Evolutionary conservation across 2,797 vertebrate genomes (phyloP), one percentile per base, ranked within the genome.

Genomic region (Hoplostethus mediterraneus): DNA sequence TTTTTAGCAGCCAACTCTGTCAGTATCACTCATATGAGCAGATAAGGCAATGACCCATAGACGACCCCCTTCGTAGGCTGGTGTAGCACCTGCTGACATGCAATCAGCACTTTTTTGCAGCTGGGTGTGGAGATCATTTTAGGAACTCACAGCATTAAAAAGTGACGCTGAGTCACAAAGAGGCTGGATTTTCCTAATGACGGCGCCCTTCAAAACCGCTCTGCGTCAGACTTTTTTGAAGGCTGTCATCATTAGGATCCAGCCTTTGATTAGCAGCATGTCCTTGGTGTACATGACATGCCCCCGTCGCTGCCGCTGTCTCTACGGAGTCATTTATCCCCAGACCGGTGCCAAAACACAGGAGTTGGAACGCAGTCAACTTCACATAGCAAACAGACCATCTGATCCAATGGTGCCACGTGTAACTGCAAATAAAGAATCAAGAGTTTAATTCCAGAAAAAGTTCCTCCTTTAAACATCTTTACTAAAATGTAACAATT

Each of bases 91-190:
- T 28, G 28, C 28, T 28, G 28, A 28, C 28, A 52, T 52, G 44
- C 59, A 76, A 53, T 72, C 77, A 5, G 72, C 33, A 48, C 2
- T 3, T 77, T 55, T 71, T 57, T 70, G 11, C 65, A 79, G 59
- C 64, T 33, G 38, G 45, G 64, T 62, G 67, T 77, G 45, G 13
- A 61, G 42, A 59, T 21, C 36, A 14, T 78, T 61, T 0, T 1
- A 78, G 14, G 3, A 79, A 66, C 21, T 31, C 16, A 12, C 11
- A 47, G 8, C 17, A 52, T 45, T 6, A 38, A 54, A 44, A 77
- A 67, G 28, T 5, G 0, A 5, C 6, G 5, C 16, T 49, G n/a
- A 55, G 25, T 16, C 13, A n/a, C 30, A 8, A 55, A 65, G 69
- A 44, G 38, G 65, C 31, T 28, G 28, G 28, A 28, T 28, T 28